Evolutionary conservation across 2,113 vertebrate genomes (phyloP).

Genomic region (Siniperca chuatsi): DNA sequence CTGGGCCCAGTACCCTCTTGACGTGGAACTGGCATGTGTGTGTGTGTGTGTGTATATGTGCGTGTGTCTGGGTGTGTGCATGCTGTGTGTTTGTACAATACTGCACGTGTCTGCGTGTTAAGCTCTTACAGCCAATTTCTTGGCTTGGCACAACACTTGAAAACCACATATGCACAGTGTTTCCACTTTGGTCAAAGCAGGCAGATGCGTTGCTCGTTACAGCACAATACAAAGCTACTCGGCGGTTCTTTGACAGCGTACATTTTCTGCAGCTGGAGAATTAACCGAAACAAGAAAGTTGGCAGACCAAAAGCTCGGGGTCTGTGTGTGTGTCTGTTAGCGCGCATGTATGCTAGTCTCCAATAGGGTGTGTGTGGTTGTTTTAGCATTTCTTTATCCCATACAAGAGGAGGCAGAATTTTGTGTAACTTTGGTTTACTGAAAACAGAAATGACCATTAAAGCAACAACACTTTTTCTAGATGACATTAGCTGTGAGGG

Average conservation of each 20-base stretch:
- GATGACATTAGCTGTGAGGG: conserved; percentile 79
- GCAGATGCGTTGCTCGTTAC: conserved; percentile 87
- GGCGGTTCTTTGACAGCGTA: conserved; percentile 83
- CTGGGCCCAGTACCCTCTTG: conserved; percentile 88
- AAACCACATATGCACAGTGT: conserved; percentile 93
- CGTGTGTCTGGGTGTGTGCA: conserved; percentile 73
- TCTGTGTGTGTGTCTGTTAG: conserved; percentile 80
- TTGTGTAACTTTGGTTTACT: conserved; percentile 99
- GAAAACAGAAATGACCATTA: conserved; percentile 93
- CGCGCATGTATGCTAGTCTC: conserved; percentile 22
- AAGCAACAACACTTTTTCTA: conserved; percentile 86
- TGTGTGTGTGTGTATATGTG: conserved; percentile 86
- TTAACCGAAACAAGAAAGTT: conserved; percentile 81
- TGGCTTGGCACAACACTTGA: conserved; percentile 92
- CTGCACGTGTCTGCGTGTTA: conserved; percentile 77
- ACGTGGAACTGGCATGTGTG: conserved; percentile 88
- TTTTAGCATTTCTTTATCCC: conserved; percentile 93
- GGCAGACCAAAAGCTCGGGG: conserved; percentile 83
- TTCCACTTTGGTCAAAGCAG: conserved; percentile 90
- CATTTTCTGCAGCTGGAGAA: conserved; percentile 65
- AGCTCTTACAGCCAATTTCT: conserved; percentile 92
- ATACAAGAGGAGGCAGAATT: conserved; percentile 99
- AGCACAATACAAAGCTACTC: conserved; percentile 86
- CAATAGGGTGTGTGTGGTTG: conserved; percentile 84
- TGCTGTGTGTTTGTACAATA: conserved; percentile 76